Percentiles rank a stretch among this genome's conserved stretches.
Evolutionary conservation across 2,113 vertebrate genomes (phyloP).

Genomic region (Thamnophis sirtalis): DNA sequence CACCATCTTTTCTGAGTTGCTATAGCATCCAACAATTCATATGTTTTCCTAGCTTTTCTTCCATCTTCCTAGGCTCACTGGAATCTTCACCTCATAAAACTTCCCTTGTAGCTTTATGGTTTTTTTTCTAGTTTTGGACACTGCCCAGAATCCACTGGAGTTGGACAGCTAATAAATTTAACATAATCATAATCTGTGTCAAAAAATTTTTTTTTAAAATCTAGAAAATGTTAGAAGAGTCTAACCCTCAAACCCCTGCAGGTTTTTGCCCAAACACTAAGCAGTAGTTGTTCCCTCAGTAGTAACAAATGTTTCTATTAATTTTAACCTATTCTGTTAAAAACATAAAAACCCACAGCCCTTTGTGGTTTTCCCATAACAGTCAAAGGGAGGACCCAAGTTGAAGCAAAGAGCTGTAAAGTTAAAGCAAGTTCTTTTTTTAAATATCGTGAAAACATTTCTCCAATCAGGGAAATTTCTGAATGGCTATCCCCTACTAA

Average conservation of each 20-base stretch:
- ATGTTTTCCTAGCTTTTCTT: not conserved
- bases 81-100: not conserved
- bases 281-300: not conserved
- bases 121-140: not conserved
- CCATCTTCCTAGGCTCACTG: not conserved
- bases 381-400: not conserved
- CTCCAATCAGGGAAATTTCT: not conserved
- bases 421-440: not conserved
- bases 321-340: not conserved
- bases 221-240: not conserved
- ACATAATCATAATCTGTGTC: not conserved
- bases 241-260: not conserved
- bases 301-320: not conserved
- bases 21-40: not conserved
- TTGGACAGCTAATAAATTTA: not conserved
- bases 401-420: not conserved
- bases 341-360: not conserved
- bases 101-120: not conserved
- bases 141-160: not conserved
- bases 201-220: not conserved
- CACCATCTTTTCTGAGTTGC: not conserved
- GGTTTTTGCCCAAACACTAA: not conserved
- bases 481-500: not conserved
- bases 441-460: not conserved
- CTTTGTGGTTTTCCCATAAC: not conserved